These are phyloP conservation scores for Dunckerocampus dactyliophorus DNA, from an alignment of 2,113 vertebrate species.

Conservation along the genomic window DNA sequence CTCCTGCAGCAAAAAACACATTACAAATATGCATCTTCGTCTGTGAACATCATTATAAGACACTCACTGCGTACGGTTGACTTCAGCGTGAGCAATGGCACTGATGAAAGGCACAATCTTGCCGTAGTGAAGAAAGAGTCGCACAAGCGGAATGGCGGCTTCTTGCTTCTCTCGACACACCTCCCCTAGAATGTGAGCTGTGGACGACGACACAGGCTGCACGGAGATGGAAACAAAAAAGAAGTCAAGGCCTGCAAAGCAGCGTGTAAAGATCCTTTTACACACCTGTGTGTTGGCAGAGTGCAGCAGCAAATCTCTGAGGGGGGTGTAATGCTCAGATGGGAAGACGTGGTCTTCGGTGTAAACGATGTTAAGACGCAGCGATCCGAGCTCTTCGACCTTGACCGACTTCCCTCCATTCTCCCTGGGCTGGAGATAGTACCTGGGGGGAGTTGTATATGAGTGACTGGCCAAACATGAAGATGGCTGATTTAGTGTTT, in stretches of 20 bases:
- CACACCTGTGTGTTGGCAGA: conserved; percentile 86
- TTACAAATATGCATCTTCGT: neutral
- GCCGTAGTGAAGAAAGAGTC: conserved; percentile 92
- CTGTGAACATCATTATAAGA: neutral
- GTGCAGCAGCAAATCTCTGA: conserved; percentile 85
- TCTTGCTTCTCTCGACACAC: conserved; percentile 97
- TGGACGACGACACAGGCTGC: conserved; percentile 92
- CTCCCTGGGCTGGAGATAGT: conserved; percentile 94
- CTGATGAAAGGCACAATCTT: conserved; percentile 97
- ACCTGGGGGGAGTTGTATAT: conserved; percentile 71
- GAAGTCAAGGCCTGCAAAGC: neutral
- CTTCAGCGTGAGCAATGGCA: conserved; percentile 90
- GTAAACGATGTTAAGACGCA: conserved; percentile 95
- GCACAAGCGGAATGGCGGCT: conserved; percentile 90
- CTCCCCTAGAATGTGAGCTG: conserved; percentile 90
- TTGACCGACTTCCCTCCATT: conserved; percentile 88
- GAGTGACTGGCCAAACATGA: neutral
- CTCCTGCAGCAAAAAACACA: neutral
- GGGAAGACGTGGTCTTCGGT: conserved; percentile 97
- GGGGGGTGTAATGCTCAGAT: conserved; percentile 86
- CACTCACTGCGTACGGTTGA: conserved; percentile 96
- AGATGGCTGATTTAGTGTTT: neutral
- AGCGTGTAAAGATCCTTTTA: neutral
- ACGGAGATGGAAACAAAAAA: neutral
- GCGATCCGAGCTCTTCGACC: conserved; percentile 90